Evolutionary conservation across 1,140 invertebrate species (phyloP), one percentile per base, ranked within the genome.

Genomic region (Lasaia peninsularis): DNA sequence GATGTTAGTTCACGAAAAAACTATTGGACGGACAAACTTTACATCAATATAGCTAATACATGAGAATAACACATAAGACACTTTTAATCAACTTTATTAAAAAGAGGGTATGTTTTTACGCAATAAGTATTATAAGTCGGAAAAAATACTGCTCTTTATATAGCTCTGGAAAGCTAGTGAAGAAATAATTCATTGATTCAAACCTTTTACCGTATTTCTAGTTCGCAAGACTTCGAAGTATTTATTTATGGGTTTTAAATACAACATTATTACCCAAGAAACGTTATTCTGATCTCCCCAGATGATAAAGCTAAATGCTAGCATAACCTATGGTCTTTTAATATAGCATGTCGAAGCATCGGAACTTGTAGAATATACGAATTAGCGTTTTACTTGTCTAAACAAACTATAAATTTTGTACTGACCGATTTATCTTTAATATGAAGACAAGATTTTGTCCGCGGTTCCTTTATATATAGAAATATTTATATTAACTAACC

Each of bases 381-480:
- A 61, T 53, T 51, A 56, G 37, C 56, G 24, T 24, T 49, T 6
- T 21, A 28, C 0, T 33, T 56, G 49, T 32, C 37, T 44, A 44
- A 44, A 44, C 40, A 44, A 44, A 44, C 40, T 20, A 20, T 44
- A 44, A 44, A 44, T 44, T 18, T 16, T 44, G 40, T 44, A 20
- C 11, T 20, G 40, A 10, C 40, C 40, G 40, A 44, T 20, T 44
- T 44, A 18, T 10, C 34, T 44, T 16, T 9, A 44, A 16, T 44
- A 14, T 44, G 8, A 7, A 28, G 5, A 28, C 8, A 28, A 28
- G 86, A 98, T 58, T 2, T 12, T 7, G n/a, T 78, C 97, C 98
- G 91, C 98, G 98, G 11, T 24, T n/a, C n/a, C n/a, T n/a, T n/a
- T n/a, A n/a, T n/a, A n/a, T n/a, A n/a, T n/a, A n/a, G n/a, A n/a